Evolutionary conservation across 2,113 vertebrate species (phyloP).

Genomic region (Brachyistius frenatus): DNA sequence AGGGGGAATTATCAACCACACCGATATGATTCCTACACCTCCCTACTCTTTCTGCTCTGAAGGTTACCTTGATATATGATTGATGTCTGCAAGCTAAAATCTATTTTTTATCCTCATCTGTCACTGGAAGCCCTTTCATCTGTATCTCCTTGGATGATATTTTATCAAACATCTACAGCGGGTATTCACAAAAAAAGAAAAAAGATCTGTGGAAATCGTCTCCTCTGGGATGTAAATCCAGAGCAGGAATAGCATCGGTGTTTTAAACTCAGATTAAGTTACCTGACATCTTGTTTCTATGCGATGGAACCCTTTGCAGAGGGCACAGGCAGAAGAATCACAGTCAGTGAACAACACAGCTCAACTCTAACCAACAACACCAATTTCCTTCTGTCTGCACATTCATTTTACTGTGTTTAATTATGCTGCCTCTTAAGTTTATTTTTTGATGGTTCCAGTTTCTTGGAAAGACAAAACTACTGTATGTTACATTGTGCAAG

Average conservation of each 20-base stretch:
- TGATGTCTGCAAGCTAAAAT: conserved; percentile 54
- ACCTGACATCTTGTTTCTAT: conserved; percentile 17
- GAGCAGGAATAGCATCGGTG: conserved; percentile 42
- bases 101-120: conserved; percentile 54
- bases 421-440: too few species aligned
- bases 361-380: neutral
- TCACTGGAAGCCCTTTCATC: conserved; percentile 48
- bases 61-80: conserved; percentile 59
- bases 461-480: too few species aligned
- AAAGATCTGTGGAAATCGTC: conserved; percentile 24
- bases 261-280: conserved; percentile 55
- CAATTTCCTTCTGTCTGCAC: too few species aligned
- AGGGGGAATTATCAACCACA: conserved; percentile 16
- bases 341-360: conserved; percentile 9
- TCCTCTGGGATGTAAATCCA: conserved; percentile 31
- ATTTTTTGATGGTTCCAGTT: too few species aligned
- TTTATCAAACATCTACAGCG: conserved; percentile 35
- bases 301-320: neutral
- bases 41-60: conserved; percentile 24
- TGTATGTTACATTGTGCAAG: too few species aligned
- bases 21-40: conserved; percentile 15
- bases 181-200: conserved; percentile 19
- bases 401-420: too few species aligned
- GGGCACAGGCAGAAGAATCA: neutral
- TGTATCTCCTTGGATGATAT: conserved; percentile 30